phyloP scores from a whole-genome alignment of 2,113 vertebrate genomes.

The Oreochromis spilurus region DNA sequence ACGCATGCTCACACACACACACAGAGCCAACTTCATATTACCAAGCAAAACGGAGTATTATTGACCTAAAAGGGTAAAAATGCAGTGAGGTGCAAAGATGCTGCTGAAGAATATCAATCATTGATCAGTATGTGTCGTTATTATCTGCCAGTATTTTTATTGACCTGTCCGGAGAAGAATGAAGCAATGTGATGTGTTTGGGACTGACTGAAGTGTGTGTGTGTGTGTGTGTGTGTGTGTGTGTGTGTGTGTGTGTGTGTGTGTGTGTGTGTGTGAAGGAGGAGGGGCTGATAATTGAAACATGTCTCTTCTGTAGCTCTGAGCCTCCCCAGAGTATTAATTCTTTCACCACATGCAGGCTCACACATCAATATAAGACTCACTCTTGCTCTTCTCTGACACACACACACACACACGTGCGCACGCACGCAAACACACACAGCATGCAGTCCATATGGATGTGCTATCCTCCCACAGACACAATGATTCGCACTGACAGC shows the following conservation, averaged over 20 bases:
- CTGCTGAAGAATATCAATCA: background rate
- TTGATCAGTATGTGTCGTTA: background rate
- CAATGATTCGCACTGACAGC: conserved; percentile 51
- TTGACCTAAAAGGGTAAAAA: background rate
- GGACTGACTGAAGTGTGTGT: background rate
- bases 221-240: background rate
- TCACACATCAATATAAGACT: conserved; percentile 40
- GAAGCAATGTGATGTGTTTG: background rate
- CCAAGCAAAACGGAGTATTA: background rate
- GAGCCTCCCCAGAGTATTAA: conserved; percentile 31
- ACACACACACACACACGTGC: background rate
- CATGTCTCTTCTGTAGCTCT: conserved; percentile 13
- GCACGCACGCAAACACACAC: background rate
- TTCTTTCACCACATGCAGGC: conserved; percentile 47
- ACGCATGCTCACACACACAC: background rate
- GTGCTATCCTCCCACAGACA: conserved; percentile 43
- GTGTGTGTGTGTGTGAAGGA: background rate
- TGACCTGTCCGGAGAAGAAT: background rate
- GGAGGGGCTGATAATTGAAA: conserved; percentile 41
- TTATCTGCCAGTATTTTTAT: background rate
- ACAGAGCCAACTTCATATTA: background rate
- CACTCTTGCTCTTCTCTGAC: background rate
- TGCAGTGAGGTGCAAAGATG: background rate
- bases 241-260: background rate
- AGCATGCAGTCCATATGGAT: conserved; percentile 53